Percentiles rank a stretch among this genome's conserved stretches.
These are phyloP conservation scores for Nothoprocta perdicaria DNA, from an alignment of 2,113 vertebrate species.

Conservation along the genomic window DNA sequence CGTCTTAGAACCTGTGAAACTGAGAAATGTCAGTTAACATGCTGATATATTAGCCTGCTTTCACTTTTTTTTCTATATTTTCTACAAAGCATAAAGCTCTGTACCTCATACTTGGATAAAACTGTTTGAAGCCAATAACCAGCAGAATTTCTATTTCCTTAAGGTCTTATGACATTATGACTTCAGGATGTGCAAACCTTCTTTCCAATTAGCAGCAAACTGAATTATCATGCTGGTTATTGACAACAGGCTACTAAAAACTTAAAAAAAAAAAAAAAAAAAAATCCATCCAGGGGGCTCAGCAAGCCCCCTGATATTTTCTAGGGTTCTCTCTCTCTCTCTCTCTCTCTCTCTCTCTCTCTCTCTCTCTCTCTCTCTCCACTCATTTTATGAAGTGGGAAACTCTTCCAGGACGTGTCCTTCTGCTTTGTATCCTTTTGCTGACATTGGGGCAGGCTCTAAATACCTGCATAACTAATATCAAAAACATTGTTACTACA, in stretches of 20 bases:
- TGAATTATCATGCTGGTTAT: no score
- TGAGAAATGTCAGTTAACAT: background rate
- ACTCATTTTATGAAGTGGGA: no score
- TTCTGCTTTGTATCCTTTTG: no score
- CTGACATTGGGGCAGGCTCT: background rate
- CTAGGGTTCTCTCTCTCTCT: no score
- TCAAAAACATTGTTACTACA: no score
- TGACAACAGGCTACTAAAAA: background rate
- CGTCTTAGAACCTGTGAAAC: background rate
- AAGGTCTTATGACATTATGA: background rate
- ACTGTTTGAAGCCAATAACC: background rate
- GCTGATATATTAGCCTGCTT: background rate
- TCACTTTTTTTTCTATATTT: background rate
- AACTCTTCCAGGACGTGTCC: no score
- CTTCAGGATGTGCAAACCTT: background rate
- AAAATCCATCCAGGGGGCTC: no score
- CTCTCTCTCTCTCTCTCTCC: no score
- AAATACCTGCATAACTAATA: background rate
- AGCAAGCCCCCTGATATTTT: no score
- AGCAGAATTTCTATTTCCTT: background rate
- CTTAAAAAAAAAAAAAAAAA: no score
- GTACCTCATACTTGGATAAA: background rate
- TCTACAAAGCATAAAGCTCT: background rate
- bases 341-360: no score
- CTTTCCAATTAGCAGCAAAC: no score